Percentiles rank a stretch among this genome's conserved stretches.
Evolutionary conservation across 2,113 vertebrate species (phyloP).

Genomic region (Caretta caretta): DNA sequence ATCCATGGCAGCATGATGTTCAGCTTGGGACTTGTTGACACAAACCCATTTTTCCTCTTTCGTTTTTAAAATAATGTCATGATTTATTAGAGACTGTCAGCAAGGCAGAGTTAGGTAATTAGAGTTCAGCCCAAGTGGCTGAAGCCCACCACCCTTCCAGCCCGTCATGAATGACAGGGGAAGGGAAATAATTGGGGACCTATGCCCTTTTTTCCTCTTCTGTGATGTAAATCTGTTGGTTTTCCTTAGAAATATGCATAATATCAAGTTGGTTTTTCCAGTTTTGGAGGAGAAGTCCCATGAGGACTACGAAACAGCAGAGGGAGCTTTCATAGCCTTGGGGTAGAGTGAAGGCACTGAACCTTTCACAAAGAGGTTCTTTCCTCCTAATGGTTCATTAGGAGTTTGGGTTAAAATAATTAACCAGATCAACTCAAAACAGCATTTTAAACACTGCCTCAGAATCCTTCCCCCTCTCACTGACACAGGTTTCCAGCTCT

Average conservation of each 20-base stretch:
- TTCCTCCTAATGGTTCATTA: not conserved
- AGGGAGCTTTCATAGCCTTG: not conserved
- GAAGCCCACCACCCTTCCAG: not conserved
- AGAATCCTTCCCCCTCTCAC: not conserved
- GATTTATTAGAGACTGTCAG: not conserved
- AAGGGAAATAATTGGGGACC: not conserved
- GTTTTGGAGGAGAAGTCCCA: not conserved
- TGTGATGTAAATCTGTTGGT: rapidly evolving
- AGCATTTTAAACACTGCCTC: not conserved
- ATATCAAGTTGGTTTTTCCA: not conserved
- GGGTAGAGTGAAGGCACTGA: not conserved
- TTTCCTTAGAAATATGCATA: not conserved
- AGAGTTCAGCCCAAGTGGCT: too few relatives aligned
- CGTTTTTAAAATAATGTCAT: not conserved
- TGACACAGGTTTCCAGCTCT: not conserved
- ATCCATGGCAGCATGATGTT: not conserved
- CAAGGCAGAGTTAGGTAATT: not conserved
- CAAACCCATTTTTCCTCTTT: not conserved
- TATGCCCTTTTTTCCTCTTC: not conserved
- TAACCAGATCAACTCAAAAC: not conserved
- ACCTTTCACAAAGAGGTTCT: not conserved
- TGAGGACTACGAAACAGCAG: not conserved
- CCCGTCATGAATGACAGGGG: not conserved
- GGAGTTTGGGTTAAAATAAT: not conserved
- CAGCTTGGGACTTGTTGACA: not conserved